Conservation (phyloP, 2,797 vertebrate genomes). For the Chloroceryle amazona region DNA sequence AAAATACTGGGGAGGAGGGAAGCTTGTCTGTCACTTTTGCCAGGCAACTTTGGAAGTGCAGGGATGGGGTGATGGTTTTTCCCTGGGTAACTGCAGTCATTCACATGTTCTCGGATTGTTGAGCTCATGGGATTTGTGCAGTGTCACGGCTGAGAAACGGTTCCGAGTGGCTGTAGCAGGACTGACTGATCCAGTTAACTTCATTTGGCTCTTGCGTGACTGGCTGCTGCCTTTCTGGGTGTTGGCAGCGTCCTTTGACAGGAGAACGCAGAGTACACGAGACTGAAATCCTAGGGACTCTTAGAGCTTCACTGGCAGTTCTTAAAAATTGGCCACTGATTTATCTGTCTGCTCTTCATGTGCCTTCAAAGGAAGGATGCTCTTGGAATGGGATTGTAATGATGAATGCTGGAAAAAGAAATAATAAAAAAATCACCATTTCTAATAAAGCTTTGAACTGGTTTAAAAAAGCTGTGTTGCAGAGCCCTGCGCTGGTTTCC, state of each 20-base stretch:
- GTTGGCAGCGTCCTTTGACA: neutral
- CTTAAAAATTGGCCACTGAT: neutral
- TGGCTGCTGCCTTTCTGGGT: neutral
- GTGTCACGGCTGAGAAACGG: neutral
- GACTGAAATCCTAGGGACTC: neutral
- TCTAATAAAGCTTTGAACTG: neutral
- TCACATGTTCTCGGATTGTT: neutral
- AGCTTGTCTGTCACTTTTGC: neutral
- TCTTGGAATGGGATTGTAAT: neutral
- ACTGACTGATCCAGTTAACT: constrained; percentile 6
- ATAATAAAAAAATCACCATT: neutral
- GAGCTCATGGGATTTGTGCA: neutral
- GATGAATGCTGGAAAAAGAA: neutral
- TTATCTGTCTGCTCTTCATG: neutral
- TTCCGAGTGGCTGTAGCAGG: neutral
- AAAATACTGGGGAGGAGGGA: neutral
- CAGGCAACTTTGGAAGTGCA: neutral
- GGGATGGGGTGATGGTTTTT: neutral
- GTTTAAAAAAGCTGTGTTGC: neutral
- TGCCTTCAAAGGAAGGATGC: neutral
- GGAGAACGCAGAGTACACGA: neutral
- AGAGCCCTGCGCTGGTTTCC: neutral
- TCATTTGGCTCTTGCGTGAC: neutral
- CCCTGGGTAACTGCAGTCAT: neutral
- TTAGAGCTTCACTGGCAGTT: neutral